Evolutionary conservation across 2,797 vertebrate species (phyloP).

Genomic region (Rhynchotus rufescens): DNA sequence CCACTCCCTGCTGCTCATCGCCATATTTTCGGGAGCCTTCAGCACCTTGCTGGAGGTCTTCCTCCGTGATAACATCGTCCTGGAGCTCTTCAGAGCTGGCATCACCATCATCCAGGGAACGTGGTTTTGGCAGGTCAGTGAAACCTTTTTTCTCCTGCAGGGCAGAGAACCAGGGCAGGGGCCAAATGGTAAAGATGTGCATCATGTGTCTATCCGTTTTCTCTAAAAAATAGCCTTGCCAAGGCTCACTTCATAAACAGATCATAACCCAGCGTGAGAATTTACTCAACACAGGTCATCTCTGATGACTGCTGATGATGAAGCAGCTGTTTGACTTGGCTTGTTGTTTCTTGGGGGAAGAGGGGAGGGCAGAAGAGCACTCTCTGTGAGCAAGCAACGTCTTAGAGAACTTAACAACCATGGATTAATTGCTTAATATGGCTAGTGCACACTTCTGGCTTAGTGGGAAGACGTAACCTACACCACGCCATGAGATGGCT

Average conservation of each 20-base stretch:
- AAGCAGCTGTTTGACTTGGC: neutral
- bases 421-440: slow-evolving; percentile 28
- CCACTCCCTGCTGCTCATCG: slow-evolving; percentile 88
- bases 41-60: slow-evolving; percentile 86
- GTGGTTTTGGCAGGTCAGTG: slow-evolving; percentile 95
- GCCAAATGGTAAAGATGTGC: neutral
- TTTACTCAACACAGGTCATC: neutral
- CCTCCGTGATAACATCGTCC: slow-evolving; percentile 81
- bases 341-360: neutral
- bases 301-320: neutral
- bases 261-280: slow-evolving; percentile 6
- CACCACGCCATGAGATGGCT: neutral
- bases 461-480: neutral
- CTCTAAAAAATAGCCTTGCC: neutral
- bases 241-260: neutral
- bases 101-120: slow-evolving; percentile 89
- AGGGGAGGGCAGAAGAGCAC: neutral
- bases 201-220: rapidly evolving
- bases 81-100: slow-evolving; percentile 86
- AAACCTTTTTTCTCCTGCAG: neutral
- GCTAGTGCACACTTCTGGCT: neutral
- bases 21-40: slow-evolving; percentile 82
- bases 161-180: neutral
- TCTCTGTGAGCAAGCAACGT: neutral
- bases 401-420: neutral